Base-by-base conservation (phyloP, 2,888 invertebrate species). In the Amphipyra berbera region DNA sequence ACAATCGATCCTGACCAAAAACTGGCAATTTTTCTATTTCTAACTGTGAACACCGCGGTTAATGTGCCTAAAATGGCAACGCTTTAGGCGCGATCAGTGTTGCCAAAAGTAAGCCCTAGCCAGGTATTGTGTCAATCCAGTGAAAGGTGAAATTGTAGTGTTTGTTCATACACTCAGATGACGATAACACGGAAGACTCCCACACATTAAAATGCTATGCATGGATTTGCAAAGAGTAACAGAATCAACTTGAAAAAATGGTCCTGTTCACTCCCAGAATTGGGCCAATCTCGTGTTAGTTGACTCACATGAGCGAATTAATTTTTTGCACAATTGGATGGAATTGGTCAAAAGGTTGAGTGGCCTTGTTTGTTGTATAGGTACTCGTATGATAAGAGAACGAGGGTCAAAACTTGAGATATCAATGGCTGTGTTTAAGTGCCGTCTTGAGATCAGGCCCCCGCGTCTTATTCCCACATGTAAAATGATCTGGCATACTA, bases 1-100 rank as follows among this genome's bases (percentile, higher is more conserved):
- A 91, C 89, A 91, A 93, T 92, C 92, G 89, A 93, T 93, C 90
- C 88, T 87, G 73, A 68, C 64, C 68, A 68, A 74, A 78, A 79
- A 75, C 79, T 38, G 67, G 66, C 75, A 78, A 77, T 78, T 76
- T 76, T 79, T 76, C 73, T 80, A 79, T 82, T 83, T 81, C 75
- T 71, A 70, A 64, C 72, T 62, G 56, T 30, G 46, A 62, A 73
- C 56, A 64, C 42, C 61, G 55, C 62, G 61, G 60, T 68, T 73
- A 67, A 68, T 73, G 62, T 63, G 70, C 68, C 76, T 64, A 55
- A 63, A 78, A 78, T 78, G 73, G 64, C 50, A 52, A 55, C 70
- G 61, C 55, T 69, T 70, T 55, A 65, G 53, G 50, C 46, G 58
- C 58, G 40, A 56, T 42, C 50, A 52, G 61, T 60, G 65, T 64